These are phyloP conservation scores for Spatulosminthurus flaviceps DNA, from an alignment of 2,888 invertebrate species.

Conservation along the genomic window DNA sequence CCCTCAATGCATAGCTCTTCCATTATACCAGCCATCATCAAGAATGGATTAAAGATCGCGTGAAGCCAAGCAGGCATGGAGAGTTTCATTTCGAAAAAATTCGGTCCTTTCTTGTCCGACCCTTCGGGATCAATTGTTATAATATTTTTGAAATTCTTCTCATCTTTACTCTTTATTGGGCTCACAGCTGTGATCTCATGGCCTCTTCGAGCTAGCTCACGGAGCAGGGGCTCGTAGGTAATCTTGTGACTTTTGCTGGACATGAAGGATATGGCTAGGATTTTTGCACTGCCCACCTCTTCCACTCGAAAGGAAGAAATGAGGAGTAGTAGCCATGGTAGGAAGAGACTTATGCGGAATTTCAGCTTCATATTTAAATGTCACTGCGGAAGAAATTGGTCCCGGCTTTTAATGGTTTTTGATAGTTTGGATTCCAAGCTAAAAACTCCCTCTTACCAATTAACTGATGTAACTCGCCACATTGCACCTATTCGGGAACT, in stretches of 20 bases:
- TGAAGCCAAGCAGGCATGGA: neutral
- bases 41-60: neutral
- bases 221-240: constrained; percentile 24
- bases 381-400: too few species aligned
- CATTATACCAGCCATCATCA: neutral
- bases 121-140: constrained; percentile 3
- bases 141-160: constrained; percentile 22
- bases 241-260: constrained; percentile 26
- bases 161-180: neutral
- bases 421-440: too few species aligned
- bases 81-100: neutral
- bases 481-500: too few species aligned
- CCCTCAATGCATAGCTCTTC: neutral
- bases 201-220: neutral
- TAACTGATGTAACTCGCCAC: too few species aligned
- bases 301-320: too few species aligned
- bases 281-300: too few species aligned
- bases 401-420: too few species aligned
- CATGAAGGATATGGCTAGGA: constrained; percentile 25
- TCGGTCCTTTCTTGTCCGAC: neutral
- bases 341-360: too few species aligned
- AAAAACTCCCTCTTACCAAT: too few species aligned
- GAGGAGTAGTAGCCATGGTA: too few species aligned
- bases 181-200: constrained; percentile 28
- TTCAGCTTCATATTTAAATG: too few species aligned